Conservation (phyloP, 1,140 invertebrate genomes). For the Sycobia sp. region DNA sequence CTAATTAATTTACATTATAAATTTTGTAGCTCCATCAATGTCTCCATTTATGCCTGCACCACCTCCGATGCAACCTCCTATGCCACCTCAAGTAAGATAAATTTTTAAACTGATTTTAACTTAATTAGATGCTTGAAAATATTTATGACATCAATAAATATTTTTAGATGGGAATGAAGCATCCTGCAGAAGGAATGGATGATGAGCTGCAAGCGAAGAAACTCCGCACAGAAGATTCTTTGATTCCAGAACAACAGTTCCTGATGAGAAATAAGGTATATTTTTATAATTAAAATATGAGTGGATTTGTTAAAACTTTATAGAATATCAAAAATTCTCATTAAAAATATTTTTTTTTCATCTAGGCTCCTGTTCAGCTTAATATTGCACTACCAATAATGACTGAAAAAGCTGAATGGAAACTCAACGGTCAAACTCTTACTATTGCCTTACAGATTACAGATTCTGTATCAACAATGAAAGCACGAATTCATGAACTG, state of each 20-base stretch:
- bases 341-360: background rate
- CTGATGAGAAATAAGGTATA: conserved; percentile 69
- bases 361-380: conserved; percentile 74
- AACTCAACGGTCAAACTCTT: conserved; percentile 90
- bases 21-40: conserved; percentile 60
- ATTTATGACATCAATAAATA: background rate
- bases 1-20: background rate
- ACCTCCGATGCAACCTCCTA: conserved; percentile 55
- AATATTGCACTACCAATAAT: conserved; percentile 81
- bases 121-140: conserved; percentile 4
- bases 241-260: conserved; percentile 88
- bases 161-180: conserved; percentile 59
- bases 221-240: conserved; percentile 86
- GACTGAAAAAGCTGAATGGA: conserved; percentile 93
- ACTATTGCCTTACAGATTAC: conserved; percentile 78
- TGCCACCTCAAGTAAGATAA: conserved; percentile 45
- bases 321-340: background rate
- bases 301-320: background rate
- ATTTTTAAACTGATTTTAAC: background rate
- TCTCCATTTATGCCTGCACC: conserved; percentile 59
- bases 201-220: conserved; percentile 91
- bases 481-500: conserved; percentile 86
- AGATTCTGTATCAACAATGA: conserved; percentile 84
- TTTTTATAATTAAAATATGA: background rate
- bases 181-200: conserved; percentile 62